Evolutionary conservation across 2,113 vertebrate genomes (phyloP).

Genomic region (Centrocercus urophasianus): DNA sequence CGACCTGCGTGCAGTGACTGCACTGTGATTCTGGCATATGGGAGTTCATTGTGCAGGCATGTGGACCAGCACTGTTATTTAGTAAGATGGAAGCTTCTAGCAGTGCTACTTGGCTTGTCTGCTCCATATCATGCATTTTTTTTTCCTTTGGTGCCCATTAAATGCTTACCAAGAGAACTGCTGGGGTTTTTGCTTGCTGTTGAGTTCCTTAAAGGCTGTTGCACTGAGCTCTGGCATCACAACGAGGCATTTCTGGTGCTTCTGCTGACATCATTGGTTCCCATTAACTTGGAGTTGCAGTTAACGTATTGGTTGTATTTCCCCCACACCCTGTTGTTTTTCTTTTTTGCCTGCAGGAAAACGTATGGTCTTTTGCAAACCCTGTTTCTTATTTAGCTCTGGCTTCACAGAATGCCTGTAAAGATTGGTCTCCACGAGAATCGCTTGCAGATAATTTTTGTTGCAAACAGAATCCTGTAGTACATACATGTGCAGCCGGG

Average conservation of each 20-base stretch:
- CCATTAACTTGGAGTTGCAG: not conserved
- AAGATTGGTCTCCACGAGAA: slow-evolving; percentile 37
- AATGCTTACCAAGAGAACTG: not conserved
- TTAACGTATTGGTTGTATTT: slow-evolving; percentile 4
- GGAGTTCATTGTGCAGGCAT: not conserved
- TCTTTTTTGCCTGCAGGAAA: slow-evolving; percentile 1
- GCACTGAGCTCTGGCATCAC: not conserved
- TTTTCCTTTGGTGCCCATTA: not conserved
- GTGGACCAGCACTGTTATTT: accelerated
- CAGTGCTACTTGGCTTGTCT: not conserved
- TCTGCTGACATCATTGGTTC: slow-evolving; percentile 16
- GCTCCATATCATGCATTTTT: not conserved
- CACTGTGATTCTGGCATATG: accelerated
- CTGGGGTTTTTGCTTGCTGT: not conserved
- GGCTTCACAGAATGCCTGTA: slow-evolving; percentile 53
- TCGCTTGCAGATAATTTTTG: slow-evolving; percentile 31
- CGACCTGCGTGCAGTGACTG: accelerated
- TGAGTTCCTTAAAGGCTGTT: not conserved
- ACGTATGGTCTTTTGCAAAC: not conserved
- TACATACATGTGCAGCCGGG: slow-evolving; percentile 3
- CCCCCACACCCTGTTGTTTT: not conserved
- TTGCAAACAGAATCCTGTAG: slow-evolving; percentile 17
- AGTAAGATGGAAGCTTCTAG: not conserved
- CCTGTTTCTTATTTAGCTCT: slow-evolving; percentile 41
- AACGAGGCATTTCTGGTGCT: not conserved